phyloP scores from a whole-genome alignment of 2,113 vertebrate species.

The Phoxinus phoxinus region DNA sequence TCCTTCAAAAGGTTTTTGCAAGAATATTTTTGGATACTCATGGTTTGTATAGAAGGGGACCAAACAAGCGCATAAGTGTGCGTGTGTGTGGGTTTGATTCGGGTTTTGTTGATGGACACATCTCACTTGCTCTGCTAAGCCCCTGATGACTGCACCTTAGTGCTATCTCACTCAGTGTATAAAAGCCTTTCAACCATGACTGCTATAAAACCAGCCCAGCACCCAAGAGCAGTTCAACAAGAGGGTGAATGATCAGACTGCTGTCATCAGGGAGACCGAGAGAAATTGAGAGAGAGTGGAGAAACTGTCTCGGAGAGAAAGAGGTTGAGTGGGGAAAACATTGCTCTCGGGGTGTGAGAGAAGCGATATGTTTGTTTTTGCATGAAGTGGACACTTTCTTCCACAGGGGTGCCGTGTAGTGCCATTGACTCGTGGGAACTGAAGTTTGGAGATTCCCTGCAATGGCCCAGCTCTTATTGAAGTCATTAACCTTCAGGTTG shows the following conservation, averaged over 20 bases:
- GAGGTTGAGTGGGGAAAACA: constrained; percentile 46
- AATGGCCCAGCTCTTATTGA: constrained; percentile 1
- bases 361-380: not conserved
- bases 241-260: constrained; percentile 73
- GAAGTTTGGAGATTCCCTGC: not conserved
- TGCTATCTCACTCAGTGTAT: constrained; percentile 71
- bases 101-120: constrained; percentile 52
- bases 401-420: not conserved
- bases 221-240: constrained; percentile 59
- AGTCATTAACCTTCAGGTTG: constrained; percentile 15
- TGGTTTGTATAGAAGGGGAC: constrained; percentile 15
- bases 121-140: constrained; percentile 62
- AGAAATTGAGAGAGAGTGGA: constrained; percentile 22
- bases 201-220: constrained; percentile 71
- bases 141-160: constrained; percentile 69
- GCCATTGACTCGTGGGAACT: not conserved
- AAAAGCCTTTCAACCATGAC: constrained; percentile 76
- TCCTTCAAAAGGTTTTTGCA: constrained; percentile 34
- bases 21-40: constrained; percentile 35
- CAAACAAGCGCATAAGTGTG: not conserved
- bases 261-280: constrained; percentile 65
- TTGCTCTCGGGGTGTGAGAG: constrained; percentile 24
- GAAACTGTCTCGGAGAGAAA: constrained; percentile 22
- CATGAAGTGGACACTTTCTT: constrained; percentile 27
- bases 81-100: constrained; percentile 20